These are phyloP conservation scores for Eurytoma adleriae DNA, from an alignment of 2,888 invertebrate species.

Conservation along the genomic window DNA sequence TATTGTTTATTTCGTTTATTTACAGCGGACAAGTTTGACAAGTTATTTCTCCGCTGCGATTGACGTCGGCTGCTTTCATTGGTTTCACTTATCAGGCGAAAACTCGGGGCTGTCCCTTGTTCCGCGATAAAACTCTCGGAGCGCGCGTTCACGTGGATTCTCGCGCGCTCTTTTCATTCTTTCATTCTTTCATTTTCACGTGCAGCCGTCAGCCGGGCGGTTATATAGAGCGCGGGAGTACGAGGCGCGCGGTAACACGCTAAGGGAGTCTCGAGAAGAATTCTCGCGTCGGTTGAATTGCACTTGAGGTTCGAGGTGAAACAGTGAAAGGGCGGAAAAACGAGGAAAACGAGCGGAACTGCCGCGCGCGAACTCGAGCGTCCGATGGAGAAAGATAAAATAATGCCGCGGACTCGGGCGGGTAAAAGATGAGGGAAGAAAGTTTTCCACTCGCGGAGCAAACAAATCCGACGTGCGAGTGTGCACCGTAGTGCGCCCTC, in stretches of 20 bases:
- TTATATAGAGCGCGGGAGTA: background rate
- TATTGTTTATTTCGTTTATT: too few species aligned
- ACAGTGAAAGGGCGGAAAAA: constrained; percentile 38
- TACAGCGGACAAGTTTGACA: too few species aligned
- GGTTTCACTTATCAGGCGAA: constrained; percentile 36
- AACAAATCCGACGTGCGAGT: constrained; percentile 69
- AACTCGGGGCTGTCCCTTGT: constrained; percentile 33
- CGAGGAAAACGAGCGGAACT: constrained; percentile 3
- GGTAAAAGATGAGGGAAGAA: constrained; percentile 37
- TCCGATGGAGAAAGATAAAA: constrained; percentile 35
- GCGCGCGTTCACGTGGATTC: constrained; percentile 31
- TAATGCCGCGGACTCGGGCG: constrained; percentile 21
- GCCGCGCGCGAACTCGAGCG: background rate
- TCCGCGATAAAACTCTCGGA: constrained; percentile 16
- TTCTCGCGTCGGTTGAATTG: constrained; percentile 66
- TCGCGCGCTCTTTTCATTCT: too few species aligned
- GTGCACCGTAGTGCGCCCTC: constrained; percentile 58
- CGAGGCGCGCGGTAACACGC: constrained; percentile 28
- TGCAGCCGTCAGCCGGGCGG: background rate
- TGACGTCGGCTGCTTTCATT: constrained; percentile 20
- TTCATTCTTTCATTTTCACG: constrained; percentile 48
- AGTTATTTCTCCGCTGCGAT: background rate
- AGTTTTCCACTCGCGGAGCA: constrained; percentile 58
- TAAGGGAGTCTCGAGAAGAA: constrained; percentile 62
- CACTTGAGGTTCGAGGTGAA: constrained; percentile 59